Percentiles rank a stretch among this genome's conserved stretches.
phyloP scores from a whole-genome alignment of 2,797 vertebrate species.

The Cryptoprocta ferox region DNA sequence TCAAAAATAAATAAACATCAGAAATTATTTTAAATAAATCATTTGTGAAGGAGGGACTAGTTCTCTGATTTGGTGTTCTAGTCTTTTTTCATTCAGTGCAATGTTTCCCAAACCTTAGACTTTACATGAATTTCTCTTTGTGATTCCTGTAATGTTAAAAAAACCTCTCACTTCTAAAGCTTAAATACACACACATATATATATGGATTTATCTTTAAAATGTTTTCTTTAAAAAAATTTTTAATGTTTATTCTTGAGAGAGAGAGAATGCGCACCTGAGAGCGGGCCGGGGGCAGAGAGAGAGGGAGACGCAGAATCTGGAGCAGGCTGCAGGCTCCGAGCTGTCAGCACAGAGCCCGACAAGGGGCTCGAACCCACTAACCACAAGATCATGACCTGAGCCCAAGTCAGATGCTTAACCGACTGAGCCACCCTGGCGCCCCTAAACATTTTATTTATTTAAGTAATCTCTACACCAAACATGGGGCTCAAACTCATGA shows the following conservation, averaged over 20 bases:
- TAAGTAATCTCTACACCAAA: background rate
- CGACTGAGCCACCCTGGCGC: background rate
- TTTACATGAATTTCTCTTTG: background rate
- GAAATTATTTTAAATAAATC: background rate
- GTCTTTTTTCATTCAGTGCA: background rate
- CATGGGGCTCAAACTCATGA: background rate
- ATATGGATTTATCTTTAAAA: no score
- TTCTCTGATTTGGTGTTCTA: conserved; percentile 22
- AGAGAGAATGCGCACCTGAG: no score
- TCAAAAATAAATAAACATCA: background rate
- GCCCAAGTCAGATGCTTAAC: background rate
- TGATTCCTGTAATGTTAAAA: background rate
- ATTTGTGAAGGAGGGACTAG: background rate
- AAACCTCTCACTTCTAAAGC: background rate
- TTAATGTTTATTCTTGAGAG: no score
- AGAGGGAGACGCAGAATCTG: no score
- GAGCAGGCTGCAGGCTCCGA: no score
- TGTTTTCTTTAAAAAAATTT: no score
- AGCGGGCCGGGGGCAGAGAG: no score
- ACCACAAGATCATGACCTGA: no score
- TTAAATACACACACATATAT: background rate
- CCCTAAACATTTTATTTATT: background rate
- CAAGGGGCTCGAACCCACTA: no score
- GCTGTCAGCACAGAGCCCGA: no score
- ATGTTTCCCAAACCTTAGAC: conserved; percentile 12